Evolutionary conservation across 2,797 vertebrate species (phyloP).

Genomic region (Micrastur ruficollis): DNA sequence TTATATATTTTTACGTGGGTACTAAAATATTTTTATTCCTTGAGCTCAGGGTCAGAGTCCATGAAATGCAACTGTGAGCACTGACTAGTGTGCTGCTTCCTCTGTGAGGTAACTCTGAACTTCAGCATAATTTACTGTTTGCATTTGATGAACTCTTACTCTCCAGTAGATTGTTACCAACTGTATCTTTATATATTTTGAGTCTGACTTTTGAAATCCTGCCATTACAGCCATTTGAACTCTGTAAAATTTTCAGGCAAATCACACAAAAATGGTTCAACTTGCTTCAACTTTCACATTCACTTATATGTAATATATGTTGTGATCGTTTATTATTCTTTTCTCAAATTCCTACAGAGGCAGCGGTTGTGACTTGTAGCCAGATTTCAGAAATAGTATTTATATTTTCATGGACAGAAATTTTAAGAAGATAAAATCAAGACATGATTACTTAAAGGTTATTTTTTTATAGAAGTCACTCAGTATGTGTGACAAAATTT

Average conservation of each 20-base stretch:
- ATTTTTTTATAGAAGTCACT: background rate
- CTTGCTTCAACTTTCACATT: background rate
- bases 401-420: background rate
- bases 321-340: background rate
- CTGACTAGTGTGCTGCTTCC: background rate
- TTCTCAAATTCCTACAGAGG: background rate
- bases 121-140: background rate
- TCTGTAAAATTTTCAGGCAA: background rate
- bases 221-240: background rate
- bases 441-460: background rate
- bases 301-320: background rate
- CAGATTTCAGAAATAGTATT: background rate
- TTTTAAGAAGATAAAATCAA: background rate
- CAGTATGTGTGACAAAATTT: background rate
- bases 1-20: conserved; percentile 2
- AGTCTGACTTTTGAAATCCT: background rate
- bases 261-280: background rate
- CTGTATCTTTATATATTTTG: background rate
- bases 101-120: background rate
- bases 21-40: conserved; percentile 12
- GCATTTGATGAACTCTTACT: background rate
- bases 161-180: background rate
- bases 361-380: background rate
- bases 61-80: background rate
- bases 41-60: background rate